A percentile compares a stretch with the other conserved stretches of the same genome.
Conservation (phyloP, 2,888 invertebrate genomes). For the Spodoptera littoralis region DNA sequence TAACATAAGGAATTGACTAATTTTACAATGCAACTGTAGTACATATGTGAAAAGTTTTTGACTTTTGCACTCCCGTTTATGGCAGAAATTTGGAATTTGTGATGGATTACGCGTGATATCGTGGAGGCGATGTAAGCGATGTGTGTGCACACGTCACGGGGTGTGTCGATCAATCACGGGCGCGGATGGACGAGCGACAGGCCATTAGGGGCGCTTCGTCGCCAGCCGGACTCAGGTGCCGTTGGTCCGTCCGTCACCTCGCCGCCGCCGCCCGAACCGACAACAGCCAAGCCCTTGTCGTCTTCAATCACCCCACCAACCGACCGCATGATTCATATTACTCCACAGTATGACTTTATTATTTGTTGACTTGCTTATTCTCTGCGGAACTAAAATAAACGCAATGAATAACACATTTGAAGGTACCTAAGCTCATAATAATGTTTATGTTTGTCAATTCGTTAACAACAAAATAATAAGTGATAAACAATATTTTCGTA, state of each 20-base stretch:
- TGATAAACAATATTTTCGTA: too few species aligned
- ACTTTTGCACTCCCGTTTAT: slow-evolving; percentile 57
- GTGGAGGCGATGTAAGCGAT: slow-evolving; percentile 75
- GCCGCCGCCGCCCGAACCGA: slow-evolving; percentile 40
- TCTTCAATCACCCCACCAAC: slow-evolving; percentile 71
- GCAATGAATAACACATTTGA: not conserved
- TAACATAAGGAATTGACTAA: not conserved
- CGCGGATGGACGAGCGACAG: slow-evolving; percentile 84
- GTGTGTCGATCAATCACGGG: slow-evolving; percentile 85
- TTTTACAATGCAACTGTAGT: not conserved
- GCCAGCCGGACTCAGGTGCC: slow-evolving; percentile 75
- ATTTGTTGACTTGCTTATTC: slow-evolving; percentile 33
- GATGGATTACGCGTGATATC: slow-evolving; percentile 81
- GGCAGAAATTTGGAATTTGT: slow-evolving; percentile 71
- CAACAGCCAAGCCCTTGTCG: slow-evolving; percentile 62
- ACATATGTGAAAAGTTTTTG: slow-evolving; percentile 14
- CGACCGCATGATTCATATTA: slow-evolving; percentile 67
- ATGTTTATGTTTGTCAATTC: too few species aligned
- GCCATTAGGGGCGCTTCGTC: slow-evolving; percentile 82
- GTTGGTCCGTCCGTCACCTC: slow-evolving; percentile 59
- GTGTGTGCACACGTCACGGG: slow-evolving; percentile 80
- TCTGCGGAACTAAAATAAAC: not conserved
- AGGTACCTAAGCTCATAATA: too few species aligned
- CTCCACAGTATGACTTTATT: slow-evolving; percentile 46
- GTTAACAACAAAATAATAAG: too few species aligned